Evolutionary conservation across 2,797 vertebrate genomes (phyloP), one percentile per base, ranked within the genome.

Genomic region (Artibeus jamaicensis): DNA sequence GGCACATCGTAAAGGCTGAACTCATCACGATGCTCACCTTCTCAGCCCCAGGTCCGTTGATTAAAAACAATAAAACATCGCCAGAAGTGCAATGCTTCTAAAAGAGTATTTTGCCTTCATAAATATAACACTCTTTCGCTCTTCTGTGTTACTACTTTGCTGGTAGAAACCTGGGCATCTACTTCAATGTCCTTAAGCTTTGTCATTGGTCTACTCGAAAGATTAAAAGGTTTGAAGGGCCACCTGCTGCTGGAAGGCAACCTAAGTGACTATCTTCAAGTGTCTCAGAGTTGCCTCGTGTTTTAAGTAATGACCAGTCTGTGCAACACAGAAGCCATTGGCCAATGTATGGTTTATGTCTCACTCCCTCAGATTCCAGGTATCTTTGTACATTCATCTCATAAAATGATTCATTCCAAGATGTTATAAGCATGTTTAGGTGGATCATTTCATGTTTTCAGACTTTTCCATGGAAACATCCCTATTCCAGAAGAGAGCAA

Each of bases 31-130:
- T 84, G 77, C 92, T 92, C 85, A 86, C 93, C 91, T 92, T 85
- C 97, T 96, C 96, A 77, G 84, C 87, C 91, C 94, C 90, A 97
- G 86, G 74, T 94, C 97, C 97, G 97, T 96, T 98, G 97, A 93
- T 96, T 97, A 96, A 97, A 97, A 97, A 81, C 24, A 78, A 19
- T 96, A 92, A 97, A 97, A 42, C 59, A 96, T 98, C 95, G 48
- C 86, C 93, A n/a, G 70, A 65, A 87, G 78, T 84, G 90, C 46
- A 0, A 0, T n/a, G n/a, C 87, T 98, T 97, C 92, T 98, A 46
- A 90, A 95, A 96, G 95, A 88, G n/a, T 91, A 62, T 18, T 97
- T 98, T 96, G 93, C 94, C 96, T 97, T 97, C 89, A 81, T 91
- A 53, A 97, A 96, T 94, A 97, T 93, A 94, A 74, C 46, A 76